phyloP scores from a whole-genome alignment of 2,113 vertebrate genomes.

The Coracopsis vasa region DNA sequence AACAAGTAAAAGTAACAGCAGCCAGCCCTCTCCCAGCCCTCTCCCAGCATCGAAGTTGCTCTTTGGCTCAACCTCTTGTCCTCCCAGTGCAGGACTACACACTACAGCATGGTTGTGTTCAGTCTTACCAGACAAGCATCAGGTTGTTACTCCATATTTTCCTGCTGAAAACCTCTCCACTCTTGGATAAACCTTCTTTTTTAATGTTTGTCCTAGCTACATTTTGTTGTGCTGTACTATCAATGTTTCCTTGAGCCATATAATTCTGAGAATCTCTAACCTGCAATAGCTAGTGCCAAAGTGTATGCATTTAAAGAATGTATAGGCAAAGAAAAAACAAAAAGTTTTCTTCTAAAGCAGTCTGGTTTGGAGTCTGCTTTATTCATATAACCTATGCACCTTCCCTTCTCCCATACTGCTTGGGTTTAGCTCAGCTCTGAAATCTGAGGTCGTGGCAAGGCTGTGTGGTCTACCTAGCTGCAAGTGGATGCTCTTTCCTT shows the following conservation, averaged over 20 bases:
- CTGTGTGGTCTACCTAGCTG: neutral
- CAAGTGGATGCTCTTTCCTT: neutral
- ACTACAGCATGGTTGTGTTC: rapidly evolving
- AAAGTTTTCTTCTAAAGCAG: neutral
- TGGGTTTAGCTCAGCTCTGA: neutral
- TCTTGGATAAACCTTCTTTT: neutral
- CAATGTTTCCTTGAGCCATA: neutral
- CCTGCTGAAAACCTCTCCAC: neutral
- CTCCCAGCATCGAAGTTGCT: neutral
- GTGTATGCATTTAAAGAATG: neutral
- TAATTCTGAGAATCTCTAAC: neutral
- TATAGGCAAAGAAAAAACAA: neutral
- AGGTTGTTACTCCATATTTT: neutral
- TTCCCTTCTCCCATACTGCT: neutral
- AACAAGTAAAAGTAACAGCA: neutral
- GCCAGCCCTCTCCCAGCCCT: neutral
- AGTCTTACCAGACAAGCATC: neutral
- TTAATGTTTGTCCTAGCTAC: neutral
- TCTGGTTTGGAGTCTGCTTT: neutral
- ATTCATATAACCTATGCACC: neutral
- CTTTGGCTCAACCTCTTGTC: neutral
- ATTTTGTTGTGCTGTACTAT: neutral
- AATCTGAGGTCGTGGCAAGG: neutral
- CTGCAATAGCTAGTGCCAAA: neutral
- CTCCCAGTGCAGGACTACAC: neutral